Percentiles rank a stretch among this genome's conserved stretches.
Conservation (phyloP, 2,888 invertebrate species). For the Agrotis ipsilon region DNA sequence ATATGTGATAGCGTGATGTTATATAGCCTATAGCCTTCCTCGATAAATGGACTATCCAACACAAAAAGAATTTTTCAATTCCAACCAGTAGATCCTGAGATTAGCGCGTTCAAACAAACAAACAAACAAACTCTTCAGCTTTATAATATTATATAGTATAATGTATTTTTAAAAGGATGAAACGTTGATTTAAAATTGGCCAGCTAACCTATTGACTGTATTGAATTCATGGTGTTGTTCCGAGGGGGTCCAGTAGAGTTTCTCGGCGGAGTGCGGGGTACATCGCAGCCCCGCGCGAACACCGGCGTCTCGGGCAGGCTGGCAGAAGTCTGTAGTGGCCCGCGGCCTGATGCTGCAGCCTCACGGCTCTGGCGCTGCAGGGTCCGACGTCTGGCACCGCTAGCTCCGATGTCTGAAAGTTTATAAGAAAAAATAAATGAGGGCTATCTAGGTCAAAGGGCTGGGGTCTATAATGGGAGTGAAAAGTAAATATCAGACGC, state of each 20-base stretch:
- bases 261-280: constrained; percentile 95
- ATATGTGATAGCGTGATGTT: too few species aligned
- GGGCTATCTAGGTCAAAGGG: too few species aligned
- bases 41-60: too few species aligned
- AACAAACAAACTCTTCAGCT: too few species aligned
- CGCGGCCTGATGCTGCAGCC: constrained; percentile 85
- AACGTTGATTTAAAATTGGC: not conserved
- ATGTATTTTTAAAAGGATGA: not conserved
- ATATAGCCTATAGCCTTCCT: too few species aligned
- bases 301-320: constrained; percentile 97
- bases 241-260: constrained; percentile 93
- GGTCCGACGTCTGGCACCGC: constrained; percentile 88
- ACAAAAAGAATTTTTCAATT: too few species aligned
- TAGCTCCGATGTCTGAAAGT: constrained; percentile 85
- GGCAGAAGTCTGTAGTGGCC: constrained; percentile 95
- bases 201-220: constrained; percentile 89
- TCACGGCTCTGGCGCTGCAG: constrained; percentile 89
- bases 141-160: too few species aligned
- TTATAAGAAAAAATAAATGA: not conserved
- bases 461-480: too few species aligned
- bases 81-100: too few species aligned
- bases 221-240: constrained; percentile 91
- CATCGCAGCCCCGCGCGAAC: constrained; percentile 96
- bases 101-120: too few species aligned
- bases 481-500: too few species aligned